Base-by-base conservation (phyloP, 2,888 invertebrate species). In the Dryobotodes eremita region DNA sequence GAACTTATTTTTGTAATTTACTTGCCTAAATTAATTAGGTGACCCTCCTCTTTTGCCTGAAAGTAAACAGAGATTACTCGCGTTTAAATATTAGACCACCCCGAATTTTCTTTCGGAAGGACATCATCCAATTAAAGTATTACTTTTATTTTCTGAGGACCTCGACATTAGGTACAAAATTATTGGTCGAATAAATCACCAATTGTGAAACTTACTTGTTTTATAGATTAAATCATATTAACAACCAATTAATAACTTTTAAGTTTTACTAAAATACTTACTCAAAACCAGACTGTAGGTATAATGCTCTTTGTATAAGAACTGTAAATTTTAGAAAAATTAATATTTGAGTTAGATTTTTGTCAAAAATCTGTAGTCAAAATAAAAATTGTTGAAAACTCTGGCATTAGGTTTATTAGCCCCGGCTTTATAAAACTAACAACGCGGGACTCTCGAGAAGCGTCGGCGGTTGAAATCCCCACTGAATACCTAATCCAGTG, bases 401-500 rank as follows among this genome's bases (percentile, higher is more conserved):
- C 53, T 71, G 71, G 72, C 59, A 66, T 85, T 77, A 72, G 70
- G 71, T 81, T 82, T 86, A 82, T 87, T 86, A 84, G 78, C 79
- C 66, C 74, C 84, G 46, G 74, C 61, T 86, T 85, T 80, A 82
- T 81, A 77, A 86, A 83, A 80, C 79, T 79, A 86, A 85, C 79
- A 88, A 70, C 78, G 75, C 66, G 77, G 68, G 61, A 73, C 69
- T 81, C 75, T 71, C 62, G 73, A 77, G 78, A 68, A 87, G 74
- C 81, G 76, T 79, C 75, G 76, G 73, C 77, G 75, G 75, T 73
- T 83, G 78, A 82, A 87, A 89, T 87, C 75, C 79, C 81, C 66
- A 79, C 87, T 87, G 85, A 83, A 85, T 88, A 87, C 83, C 79
- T 89, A 85, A 89, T 88, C 80, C 81, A 82, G 75, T 77, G 72